Evolutionary conservation across 2,113 vertebrate genomes (phyloP), one percentile per base, ranked within the genome.

Genomic region (Bufo bufo): DNA sequence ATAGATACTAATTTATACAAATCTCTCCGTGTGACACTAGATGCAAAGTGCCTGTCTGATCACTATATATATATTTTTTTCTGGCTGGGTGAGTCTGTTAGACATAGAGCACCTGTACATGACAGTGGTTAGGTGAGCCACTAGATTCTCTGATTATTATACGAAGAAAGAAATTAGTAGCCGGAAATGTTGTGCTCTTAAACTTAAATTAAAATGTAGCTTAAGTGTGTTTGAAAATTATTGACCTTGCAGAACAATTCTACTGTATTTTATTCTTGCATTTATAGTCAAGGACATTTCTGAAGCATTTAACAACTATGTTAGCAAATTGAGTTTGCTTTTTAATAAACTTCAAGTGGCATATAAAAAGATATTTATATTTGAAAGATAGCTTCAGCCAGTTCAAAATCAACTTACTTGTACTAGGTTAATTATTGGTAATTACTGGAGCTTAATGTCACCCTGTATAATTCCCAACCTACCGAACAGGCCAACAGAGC

Each of bases 371-470:
- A 71, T 74, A 49, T 85, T 58, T 85, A 72, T 85, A 85, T 74
- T 72, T 85, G 33, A 85, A 85, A 84, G 23, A 74, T 85, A 8
- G 43, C 47, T 75, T 85, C 43, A 75, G 66, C 16, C 52, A 75
- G 14, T 75, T 77, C 54, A 75, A 11, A 71, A 45, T 85, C 71
- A 74, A 75, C 71, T 77, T 74, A 74, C 69, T 59, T 75, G 71
- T 77, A 47, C 52, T 49, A 77, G 84, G 69, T 59, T 77, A 85
- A 77, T 85, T 77, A 33, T 85, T 61, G 52, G 14, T 75, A 85
- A 85, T 85, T 56, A 61, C 4, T 58, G 56, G 84, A 59, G 69
- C 69, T 77, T 85, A 59, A 77, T 85, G 71, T 85, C 33, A 85
- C n/a, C 5, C 54, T 9, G 19, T 77, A 19, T 74, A 77, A 85